Evolutionary conservation across 2,888 invertebrate species (phyloP).

Genomic region (Cheilosia urbana): DNA sequence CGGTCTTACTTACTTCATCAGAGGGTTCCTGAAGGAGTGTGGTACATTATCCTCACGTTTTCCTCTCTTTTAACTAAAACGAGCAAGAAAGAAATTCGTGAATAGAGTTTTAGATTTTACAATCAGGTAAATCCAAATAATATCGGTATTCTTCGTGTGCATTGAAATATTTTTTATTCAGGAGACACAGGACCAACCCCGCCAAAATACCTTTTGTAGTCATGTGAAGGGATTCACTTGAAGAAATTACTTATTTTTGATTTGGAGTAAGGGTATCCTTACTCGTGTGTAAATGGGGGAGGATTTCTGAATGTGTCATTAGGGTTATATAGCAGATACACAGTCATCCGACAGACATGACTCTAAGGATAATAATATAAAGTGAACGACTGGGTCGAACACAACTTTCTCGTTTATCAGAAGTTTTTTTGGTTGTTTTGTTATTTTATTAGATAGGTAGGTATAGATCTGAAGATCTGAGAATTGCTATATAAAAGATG

Average conservation of each 20-base stretch:
- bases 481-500: no score
- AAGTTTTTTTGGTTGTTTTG: no score
- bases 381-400: no score
- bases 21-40: background rate
- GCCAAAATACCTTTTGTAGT: background rate
- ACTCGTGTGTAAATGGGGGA: conserved; percentile 1
- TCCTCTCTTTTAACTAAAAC: background rate
- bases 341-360: conserved; percentile 28
- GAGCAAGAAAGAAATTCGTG: conserved; percentile 19
- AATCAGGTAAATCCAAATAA: conserved; percentile 57
- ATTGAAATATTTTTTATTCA: conserved; percentile 44
- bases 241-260: no score
- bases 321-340: conserved; percentile 27
- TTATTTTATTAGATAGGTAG: no score
- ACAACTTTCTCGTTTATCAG: no score
- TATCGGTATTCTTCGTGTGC: conserved; percentile 55
- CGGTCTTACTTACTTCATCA: conserved; percentile 2
- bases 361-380: conserved; percentile 37
- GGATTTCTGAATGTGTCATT: conserved; percentile 32
- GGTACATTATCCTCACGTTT: conserved; percentile 5
- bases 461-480: no score
- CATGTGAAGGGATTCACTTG: conserved; percentile 39
- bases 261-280: background rate
- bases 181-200: no score
- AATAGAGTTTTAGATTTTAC: conserved; percentile 54